Evolutionary conservation across 53 echinoderm and acorn worm species (phyloP), one percentile per base, ranked within the genome.

Genomic region (Antedon mediterranea): DNA sequence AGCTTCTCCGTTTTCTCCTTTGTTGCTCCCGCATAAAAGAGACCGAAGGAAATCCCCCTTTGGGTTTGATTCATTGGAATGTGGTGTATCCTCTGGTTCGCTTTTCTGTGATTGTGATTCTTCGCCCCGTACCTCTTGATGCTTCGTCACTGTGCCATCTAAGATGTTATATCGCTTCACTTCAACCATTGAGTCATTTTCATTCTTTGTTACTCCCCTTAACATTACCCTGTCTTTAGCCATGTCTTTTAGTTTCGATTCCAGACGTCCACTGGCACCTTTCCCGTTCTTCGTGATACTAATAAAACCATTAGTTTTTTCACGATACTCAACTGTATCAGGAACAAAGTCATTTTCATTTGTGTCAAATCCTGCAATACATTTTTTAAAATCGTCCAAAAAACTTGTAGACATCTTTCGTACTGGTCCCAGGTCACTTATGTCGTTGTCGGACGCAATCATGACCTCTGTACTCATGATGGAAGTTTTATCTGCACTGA

Each of bases 371-470:
- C 90, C 91, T 3, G 84, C 94, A 72, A 93, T 93, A 87, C 94
- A 93, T 79, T 93, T 93, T 74, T 84, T 86, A 76, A 93, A 93
- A 80, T 93, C 94, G n/a, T 93, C 94, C 73, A 93, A 81, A 43
- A 93, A 85, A 77, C 94, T 88, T 71, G 78, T 76, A 37, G 85
- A 80, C 57, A 57, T 57, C 20, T 57, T 57, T 57, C 57, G 11
- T 26, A 57, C 57, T 15, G 57, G 57, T 57, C 57, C 57, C 57
- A 57, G 57, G 23, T 57, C 57, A 57, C 23, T 57, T 13, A 57
- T 57, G 57, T 57, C 57, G 23, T 18, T 57, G 57, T 57, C 57
- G 2, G 57, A 26, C 23, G 57, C 11, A 57, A 57, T 6, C 2
- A 57, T 57, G 20, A 57, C 57, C 23, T 57, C 57, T 11, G 57